Evolutionary conservation across 1,140 invertebrate species (phyloP).

Genomic region (Sinella curviseta): DNA sequence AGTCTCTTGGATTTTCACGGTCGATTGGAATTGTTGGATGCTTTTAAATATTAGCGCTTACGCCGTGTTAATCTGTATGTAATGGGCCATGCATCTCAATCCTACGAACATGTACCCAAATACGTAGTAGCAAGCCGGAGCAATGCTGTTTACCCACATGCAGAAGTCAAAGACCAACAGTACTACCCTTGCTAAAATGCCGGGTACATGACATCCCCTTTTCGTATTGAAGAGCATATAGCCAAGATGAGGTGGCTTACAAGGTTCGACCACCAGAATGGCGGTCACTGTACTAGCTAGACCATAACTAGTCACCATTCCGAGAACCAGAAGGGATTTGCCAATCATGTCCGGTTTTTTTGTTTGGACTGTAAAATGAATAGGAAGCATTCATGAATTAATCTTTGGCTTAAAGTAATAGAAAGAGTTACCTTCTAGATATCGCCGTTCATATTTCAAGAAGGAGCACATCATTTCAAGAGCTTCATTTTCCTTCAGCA

Average conservation of each 20-base stretch:
- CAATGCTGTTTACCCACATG: neutral
- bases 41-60: no score
- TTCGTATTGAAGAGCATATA: neutral
- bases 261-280: neutral
- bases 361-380: neutral
- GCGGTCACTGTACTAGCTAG: neutral
- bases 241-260: slow-evolving; percentile 14
- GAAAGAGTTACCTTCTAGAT: neutral
- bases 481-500: neutral
- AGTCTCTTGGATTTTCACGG: no score
- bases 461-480: neutral
- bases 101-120: slow-evolving; percentile 7
- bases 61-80: neutral
- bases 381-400: no score
- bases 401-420: no score
- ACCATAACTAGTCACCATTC: slow-evolving; percentile 7
- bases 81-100: neutral
- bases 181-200: neutral
- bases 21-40: no score
- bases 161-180: neutral
- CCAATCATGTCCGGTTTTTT: neutral
- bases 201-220: neutral
- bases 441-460: neutral
- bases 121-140: slow-evolving; percentile 12
- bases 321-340: neutral